Base-by-base conservation (phyloP, 2,888 invertebrate genomes). In the Stegophylla sp. region DNA sequence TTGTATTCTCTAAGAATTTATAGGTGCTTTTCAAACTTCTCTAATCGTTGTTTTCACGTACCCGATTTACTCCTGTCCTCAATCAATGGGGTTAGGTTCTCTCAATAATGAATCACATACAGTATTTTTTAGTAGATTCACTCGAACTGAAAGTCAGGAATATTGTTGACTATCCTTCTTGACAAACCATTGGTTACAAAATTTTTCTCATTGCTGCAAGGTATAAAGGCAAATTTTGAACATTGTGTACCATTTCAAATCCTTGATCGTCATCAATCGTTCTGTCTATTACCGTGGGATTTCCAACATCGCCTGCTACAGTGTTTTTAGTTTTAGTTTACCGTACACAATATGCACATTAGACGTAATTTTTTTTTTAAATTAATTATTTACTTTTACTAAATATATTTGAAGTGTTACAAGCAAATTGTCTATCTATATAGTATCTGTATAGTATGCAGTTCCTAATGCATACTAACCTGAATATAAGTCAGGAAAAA, bases 351-450 rank as follows among this genome's bases (percentile, higher is more conserved):
- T 64, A 41, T 64, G 41, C 20, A 64, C 63, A 17, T 63, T 63
- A 5, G n/a, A 41, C 1, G 20, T 20, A 20, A 43, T 66, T 66
- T 5, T 0, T 66, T n/a, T 66, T 66, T 41, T 66, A 43, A 13
- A 66, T 43, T 20, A 66, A n/a, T 12, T 43, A 41, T 66, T 66
- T 66, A 13, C 64, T 43, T 66, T 61, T 66, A 66, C 41, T 43
- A 66, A 66, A 64, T 5, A 64, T 9, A 20, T 64, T 64, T 1
- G 20, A 41, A 5, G 64, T 12, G 43, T 64, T 10, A 0, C 15
- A n/a, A 4, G 64, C 41, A 64, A 64, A 64, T n/a, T n/a, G 17
- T n/a, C 63, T 34, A 63, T 63, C 63, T 15, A 41, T 17, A 17
- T 63, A n/a, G n/a, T n/a, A n/a, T n/a, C n/a, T n/a, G n/a, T n/a